Base-by-base conservation (phyloP, 2,113 vertebrate genomes). In the Anarhynchus alexandrinus region DNA sequence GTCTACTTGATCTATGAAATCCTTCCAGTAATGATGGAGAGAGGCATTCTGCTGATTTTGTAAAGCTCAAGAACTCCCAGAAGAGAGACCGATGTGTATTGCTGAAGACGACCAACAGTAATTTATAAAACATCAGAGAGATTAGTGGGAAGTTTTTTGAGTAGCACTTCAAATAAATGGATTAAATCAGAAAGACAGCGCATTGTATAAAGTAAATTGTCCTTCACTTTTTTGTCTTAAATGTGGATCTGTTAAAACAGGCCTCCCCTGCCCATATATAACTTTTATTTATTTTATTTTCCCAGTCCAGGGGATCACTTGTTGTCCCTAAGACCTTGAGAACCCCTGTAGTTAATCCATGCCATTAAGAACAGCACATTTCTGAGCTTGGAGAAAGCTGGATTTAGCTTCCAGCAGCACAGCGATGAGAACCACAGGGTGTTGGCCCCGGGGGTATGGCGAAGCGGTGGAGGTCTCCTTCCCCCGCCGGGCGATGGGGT, bases 381-480 rank as follows among this genome's bases (percentile, higher is more conserved):
- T 86, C 66, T 79, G 62, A 58, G n/a, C n/a, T 71, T 3, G 17
- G 17, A 25, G 61, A 71, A 82, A 66, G 74, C 43, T 40, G 66
- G 79, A 36, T 95, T 94, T 74, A 65, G 12, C 61, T 71, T 79
- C 27, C 47, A 45, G 40, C 43, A 57, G 20, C 36, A 22, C 22
- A 47, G 29, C 1, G 2, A 7, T 26, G 76, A 64, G 83, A 42
- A 13, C 45, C 18, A 10, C 0, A 0, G 20, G 29, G 15, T 9
- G 20, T 70, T 30, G 5, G 7, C 1, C 0, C 9, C 15, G 23
- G 14, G 32, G 19, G 2, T 57, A 16, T 65, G 47, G 34, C 1
- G 0, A 45, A 16, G 77, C 9, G 0, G 36, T 23, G 52, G 14
- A 6, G 14, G 21, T 55, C 43, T 72, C 22, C 10, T 43, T 22